Evolutionary conservation across 2,797 vertebrate species (phyloP).

Genomic region (Gymnocypris eckloni): DNA sequence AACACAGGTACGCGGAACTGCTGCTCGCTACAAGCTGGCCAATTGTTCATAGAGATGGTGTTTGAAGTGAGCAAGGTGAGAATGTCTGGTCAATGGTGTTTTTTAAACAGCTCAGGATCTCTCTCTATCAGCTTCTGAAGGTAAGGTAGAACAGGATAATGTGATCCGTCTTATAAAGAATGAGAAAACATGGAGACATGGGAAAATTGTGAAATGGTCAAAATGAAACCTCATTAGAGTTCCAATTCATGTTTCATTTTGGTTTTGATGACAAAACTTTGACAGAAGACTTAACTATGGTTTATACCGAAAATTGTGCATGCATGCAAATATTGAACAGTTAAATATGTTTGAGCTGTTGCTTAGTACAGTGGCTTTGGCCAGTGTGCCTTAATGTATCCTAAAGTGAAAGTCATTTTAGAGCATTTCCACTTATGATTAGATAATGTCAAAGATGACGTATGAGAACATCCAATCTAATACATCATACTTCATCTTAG

Average conservation of each 20-base stretch:
- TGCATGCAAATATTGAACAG: neutral
- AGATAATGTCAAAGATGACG: slow-evolving; percentile 34
- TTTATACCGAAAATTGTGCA: neutral
- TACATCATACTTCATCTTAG: neutral
- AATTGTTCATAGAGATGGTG: slow-evolving; percentile 77
- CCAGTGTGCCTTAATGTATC: neutral
- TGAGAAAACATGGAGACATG: neutral
- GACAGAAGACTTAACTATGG: neutral
- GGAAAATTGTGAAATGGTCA: neutral
- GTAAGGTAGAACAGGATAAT: slow-evolving; percentile 41
- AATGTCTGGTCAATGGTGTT: slow-evolving; percentile 67
- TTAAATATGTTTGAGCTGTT: neutral
- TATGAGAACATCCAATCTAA: slow-evolving; percentile 19
- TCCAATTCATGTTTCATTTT: neutral
- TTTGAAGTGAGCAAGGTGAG: slow-evolving; percentile 69
- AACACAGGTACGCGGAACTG: slow-evolving; percentile 74
- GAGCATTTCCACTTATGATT: slow-evolving; percentile 15
- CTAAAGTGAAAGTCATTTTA: neutral
- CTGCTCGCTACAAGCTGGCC: slow-evolving; percentile 71
- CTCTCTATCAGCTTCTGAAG: slow-evolving; percentile 45
- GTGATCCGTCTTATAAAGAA: neutral
- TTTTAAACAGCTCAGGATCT: slow-evolving; percentile 68
- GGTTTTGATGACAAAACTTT: neutral
- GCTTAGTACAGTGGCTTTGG: neutral
- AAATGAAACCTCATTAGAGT: neutral